phyloP scores from a whole-genome alignment of 2,113 vertebrate genomes.

The Agelaius tricolor region DNA sequence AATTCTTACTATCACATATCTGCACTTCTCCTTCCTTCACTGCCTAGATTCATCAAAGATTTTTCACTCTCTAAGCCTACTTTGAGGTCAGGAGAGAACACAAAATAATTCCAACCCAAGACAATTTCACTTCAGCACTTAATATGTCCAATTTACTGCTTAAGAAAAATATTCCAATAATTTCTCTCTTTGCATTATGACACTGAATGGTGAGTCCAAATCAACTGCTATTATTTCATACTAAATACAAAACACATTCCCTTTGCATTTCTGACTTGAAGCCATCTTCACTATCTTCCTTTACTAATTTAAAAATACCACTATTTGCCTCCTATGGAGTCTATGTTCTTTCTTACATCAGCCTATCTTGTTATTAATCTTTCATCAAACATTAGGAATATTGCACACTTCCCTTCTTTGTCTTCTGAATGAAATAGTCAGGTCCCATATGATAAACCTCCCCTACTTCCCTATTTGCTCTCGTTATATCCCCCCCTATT shows the following conservation, averaged over 20 bases:
- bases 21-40: neutral
- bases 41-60: neutral
- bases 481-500: neutral
- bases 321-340: neutral
- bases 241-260: neutral
- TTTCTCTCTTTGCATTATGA: neutral
- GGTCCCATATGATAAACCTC: neutral
- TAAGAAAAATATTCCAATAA: neutral
- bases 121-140: neutral
- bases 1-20: neutral
- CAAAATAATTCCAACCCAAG: neutral
- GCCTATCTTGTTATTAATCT: neutral
- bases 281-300: neutral
- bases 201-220: neutral
- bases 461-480: neutral
- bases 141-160: neutral
- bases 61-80: neutral
- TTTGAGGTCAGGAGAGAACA: neutral
- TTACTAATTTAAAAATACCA: neutral
- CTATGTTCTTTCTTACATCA: neutral
- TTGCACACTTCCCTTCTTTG: neutral
- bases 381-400: neutral
- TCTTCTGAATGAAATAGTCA: neutral
- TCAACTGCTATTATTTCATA: neutral
- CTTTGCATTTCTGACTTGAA: neutral